Conservation (phyloP, 2,113 vertebrate genomes). For the Embiotoca jacksoni region DNA sequence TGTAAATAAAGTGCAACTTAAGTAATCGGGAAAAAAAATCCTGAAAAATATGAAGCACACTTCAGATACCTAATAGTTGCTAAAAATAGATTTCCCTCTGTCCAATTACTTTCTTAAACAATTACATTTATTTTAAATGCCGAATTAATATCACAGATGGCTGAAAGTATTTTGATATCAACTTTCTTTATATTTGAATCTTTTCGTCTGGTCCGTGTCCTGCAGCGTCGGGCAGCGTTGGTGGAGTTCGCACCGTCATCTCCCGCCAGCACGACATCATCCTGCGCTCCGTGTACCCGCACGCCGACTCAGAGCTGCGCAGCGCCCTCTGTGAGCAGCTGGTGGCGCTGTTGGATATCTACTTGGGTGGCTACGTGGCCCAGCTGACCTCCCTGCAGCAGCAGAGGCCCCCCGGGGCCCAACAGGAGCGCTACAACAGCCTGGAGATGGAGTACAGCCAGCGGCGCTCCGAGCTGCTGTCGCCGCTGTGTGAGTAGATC, state of each 20-base stretch:
- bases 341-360: constrained; percentile 90
- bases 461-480: constrained; percentile 89
- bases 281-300: constrained; percentile 91
- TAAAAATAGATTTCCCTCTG: too few species aligned
- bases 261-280: constrained; percentile 88
- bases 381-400: constrained; percentile 92
- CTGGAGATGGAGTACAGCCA: constrained; percentile 94
- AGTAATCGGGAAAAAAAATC: too few species aligned
- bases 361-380: constrained; percentile 89
- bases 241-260: constrained; percentile 85
- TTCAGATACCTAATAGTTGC: too few species aligned
- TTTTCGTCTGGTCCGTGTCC: not conserved
- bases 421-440: constrained; percentile 89
- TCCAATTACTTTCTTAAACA: too few species aligned
- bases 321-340: constrained; percentile 90
- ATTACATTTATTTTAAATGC: too few species aligned
- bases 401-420: constrained; percentile 64
- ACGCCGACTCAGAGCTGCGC: constrained; percentile 90
- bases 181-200: too few species aligned
- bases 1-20: too few species aligned
- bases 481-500: constrained; percentile 89
- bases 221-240: constrained; percentile 86
- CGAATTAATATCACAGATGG: too few species aligned
- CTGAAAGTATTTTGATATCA: too few species aligned
- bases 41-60: too few species aligned